A percentile compares a stretch with the other conserved stretches of the same genome.
Conservation (phyloP, 2,113 vertebrate species). For the Pachyramphus minor region DNA sequence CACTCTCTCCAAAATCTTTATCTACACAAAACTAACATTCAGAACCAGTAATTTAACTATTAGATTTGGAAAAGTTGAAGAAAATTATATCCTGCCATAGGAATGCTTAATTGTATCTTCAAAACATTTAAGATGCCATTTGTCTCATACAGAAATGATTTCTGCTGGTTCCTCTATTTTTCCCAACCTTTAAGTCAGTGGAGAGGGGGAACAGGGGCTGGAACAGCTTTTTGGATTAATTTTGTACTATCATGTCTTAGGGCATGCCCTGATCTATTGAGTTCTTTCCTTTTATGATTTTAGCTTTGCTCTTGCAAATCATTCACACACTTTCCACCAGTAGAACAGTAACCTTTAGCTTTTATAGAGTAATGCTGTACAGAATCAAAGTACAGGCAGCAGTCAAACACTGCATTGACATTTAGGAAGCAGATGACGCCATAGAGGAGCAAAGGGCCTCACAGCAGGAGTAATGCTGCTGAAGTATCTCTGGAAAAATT, state of each 20-base stretch:
- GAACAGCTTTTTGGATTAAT: constrained; percentile 53
- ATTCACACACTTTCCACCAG: constrained; percentile 5
- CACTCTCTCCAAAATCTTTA: neutral
- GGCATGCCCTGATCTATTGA: neutral
- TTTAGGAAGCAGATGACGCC: constrained; percentile 45
- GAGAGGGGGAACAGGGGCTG: neutral
- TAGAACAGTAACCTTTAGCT: constrained; percentile 62
- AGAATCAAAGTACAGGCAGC: constrained; percentile 44
- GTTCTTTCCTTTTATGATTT: constrained; percentile 52
- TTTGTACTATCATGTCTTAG: constrained; percentile 12
- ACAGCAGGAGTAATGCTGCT: neutral
- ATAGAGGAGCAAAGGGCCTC: neutral
- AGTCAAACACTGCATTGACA: constrained; percentile 54
- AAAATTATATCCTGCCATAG: neutral
- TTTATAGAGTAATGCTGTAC: constrained; percentile 49
- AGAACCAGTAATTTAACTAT: neutral
- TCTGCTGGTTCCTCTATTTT: neutral
- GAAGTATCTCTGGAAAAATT: neutral
- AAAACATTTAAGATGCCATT: constrained; percentile 31
- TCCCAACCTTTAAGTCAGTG: neutral
- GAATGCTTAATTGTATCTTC: neutral
- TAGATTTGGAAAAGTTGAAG: neutral
- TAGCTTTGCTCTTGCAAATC: constrained; percentile 30
- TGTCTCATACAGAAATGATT: neutral
- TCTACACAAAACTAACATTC: neutral